Conservation (phyloP, 1,140 invertebrate genomes). For the Drosophila takahashii region DNA sequence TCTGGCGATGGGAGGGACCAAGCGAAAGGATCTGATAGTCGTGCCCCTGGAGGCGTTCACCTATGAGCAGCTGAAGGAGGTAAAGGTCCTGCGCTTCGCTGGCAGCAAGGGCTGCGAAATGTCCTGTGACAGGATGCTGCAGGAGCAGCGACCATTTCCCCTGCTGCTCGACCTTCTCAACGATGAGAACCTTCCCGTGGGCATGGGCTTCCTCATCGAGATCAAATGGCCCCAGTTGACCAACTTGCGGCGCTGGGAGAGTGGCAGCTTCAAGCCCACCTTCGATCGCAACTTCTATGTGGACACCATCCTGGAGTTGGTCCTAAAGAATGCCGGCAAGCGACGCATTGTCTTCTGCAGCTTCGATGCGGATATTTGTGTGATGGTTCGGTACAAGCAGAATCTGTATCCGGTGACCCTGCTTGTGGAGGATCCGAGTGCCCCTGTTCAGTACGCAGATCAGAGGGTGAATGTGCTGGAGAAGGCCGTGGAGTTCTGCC, state of each 20-base stretch:
- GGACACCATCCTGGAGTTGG: slow-evolving; percentile 90
- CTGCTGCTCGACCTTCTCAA: slow-evolving; percentile 91
- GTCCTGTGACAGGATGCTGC: slow-evolving; percentile 87
- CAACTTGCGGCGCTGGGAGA: slow-evolving; percentile 91
- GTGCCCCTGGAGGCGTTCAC: slow-evolving; percentile 50
- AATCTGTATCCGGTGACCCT: slow-evolving; percentile 97
- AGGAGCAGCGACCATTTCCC: slow-evolving; percentile 96
- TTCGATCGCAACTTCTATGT: slow-evolving; percentile 94
- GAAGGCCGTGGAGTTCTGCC: slow-evolving; percentile 91
- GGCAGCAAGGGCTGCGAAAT: slow-evolving; percentile 9
- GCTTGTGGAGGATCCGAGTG: slow-evolving; percentile 91
- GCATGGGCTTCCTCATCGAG: slow-evolving; percentile 96
- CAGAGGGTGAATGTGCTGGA: slow-evolving; percentile 91
- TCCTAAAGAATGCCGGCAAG: slow-evolving; percentile 90
- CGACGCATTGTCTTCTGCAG: slow-evolving; percentile 95
- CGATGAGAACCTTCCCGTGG: slow-evolving; percentile 87
- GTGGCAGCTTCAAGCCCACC: slow-evolving; percentile 87
- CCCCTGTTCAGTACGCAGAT: slow-evolving; percentile 92
- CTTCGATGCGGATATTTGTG: slow-evolving; percentile 97
- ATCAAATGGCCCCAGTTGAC: slow-evolving; percentile 96
- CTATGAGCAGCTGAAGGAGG: slow-evolving; percentile 43
- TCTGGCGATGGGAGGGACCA: slow-evolving; percentile 41
- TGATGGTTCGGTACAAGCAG: slow-evolving; percentile 95
- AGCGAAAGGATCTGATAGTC: slow-evolving; percentile 17
- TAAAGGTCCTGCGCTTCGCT: slow-evolving; percentile 14